Evolutionary conservation across 2,113 vertebrate genomes (phyloP), one percentile per base, ranked within the genome.

Genomic region (Mustelus asterias): DNA sequence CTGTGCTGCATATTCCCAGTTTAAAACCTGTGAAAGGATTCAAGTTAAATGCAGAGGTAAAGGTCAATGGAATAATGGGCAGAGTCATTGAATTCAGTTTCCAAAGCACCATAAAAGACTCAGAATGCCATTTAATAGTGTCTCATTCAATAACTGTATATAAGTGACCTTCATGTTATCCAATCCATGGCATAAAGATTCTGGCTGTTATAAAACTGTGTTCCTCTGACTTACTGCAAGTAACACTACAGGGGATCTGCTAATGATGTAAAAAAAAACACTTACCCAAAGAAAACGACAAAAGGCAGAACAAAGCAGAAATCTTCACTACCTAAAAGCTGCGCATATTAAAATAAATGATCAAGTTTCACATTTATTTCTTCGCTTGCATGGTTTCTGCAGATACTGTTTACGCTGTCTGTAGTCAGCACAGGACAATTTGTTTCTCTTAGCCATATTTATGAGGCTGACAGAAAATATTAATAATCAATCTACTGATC

Each of bases 201-300:
- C 80, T 8, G 10, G 63, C 60, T 93, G 6, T 41, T 93, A 67
- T 22, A 65, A 67, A 93, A 22, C 33, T n/a, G 18, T 65, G n/a
- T 41, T 65, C 14, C 29, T 93, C n/a, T 37, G 60, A 9, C 16
- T 37, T 37, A 83, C 80, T 41, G 37, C n/a, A 14, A 41, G n/a
- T 33, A 37, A 65, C 63, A 93, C 60, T 22, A 67, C 37, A 37
- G n/a, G 89, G n/a, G 60, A 22, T 37, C 18, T 37, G n/a, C 60
- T 93, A 93, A 93, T 93, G 89, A 37, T 93, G n/a, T 0, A n/a
- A 65, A 93, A 93, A 65, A 92, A 65, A 93, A 9, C 48, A 65
- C 24, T 93, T 33, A n/a, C 65, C 33, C 11, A 92, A 92, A 63
- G 88, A 18, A 92, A 92, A 67, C 18, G 9, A 20, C 33, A 92